A percentile compares a stretch with the other conserved stretches of the same genome.
phyloP scores from a whole-genome alignment of 2,888 invertebrate genomes.

The Andrena chrysosceles region DNA sequence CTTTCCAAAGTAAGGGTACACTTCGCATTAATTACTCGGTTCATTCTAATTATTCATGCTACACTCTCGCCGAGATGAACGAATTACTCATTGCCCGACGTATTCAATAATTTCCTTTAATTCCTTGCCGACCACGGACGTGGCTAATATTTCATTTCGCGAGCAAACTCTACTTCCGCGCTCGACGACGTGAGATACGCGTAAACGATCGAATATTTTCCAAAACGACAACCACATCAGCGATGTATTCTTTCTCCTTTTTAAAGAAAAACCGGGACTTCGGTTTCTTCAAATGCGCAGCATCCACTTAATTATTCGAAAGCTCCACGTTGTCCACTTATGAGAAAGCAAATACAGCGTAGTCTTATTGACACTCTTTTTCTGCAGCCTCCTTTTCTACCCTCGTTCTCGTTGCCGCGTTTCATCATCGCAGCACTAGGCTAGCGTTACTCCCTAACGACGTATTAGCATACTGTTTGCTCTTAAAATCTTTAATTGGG shows the following conservation, averaged over 20 bases:
- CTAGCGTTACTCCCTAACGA: constrained; percentile 37
- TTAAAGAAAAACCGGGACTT: neutral
- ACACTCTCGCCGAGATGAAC: constrained; percentile 8
- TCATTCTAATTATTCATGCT: constrained; percentile 39
- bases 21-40: constrained; percentile 44
- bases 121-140: neutral
- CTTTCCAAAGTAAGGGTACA: constrained; percentile 26
- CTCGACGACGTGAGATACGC: neutral
- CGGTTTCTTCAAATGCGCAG: neutral
- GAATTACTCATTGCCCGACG: constrained; percentile 2
- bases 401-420: neutral
- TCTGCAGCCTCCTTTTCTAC: neutral
- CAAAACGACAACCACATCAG: neutral
- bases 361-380: constrained; percentile 14
- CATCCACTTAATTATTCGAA: constrained; percentile 14
- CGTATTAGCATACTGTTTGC: constrained; percentile 47
- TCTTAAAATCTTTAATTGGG: constrained; percentile 40
- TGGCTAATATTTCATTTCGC: constrained; percentile 1
- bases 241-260: neutral
- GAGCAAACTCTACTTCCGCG: neutral
- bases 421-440: constrained; percentile 12
- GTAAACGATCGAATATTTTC: neutral
- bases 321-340: neutral
- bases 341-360: neutral
- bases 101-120: constrained; percentile 21